Evolutionary conservation across 2,113 vertebrate genomes (phyloP).

Genomic region (Perccottus glenii): DNA sequence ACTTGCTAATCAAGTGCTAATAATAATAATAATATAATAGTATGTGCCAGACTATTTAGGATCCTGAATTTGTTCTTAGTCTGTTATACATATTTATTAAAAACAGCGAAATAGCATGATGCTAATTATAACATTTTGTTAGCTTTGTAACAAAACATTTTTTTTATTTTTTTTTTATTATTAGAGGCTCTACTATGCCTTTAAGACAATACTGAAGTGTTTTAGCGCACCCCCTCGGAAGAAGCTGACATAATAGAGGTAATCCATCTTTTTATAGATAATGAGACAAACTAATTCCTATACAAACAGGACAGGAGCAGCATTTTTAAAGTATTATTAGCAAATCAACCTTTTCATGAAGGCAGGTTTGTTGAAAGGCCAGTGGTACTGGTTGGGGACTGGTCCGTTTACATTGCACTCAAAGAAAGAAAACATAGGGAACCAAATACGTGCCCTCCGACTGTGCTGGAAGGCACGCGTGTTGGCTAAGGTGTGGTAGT

Average conservation of each 20-base stretch:
- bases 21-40: too few species aligned
- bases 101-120: too few species aligned
- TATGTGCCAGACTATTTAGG: background rate
- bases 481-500: slow-evolving; percentile 96
- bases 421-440: slow-evolving; percentile 98
- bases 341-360: slow-evolving; percentile 90
- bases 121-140: too few species aligned
- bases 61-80: too few species aligned
- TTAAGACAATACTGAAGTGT: too few species aligned
- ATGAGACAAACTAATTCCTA: background rate
- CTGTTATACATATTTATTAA: too few species aligned
- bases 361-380: slow-evolving; percentile 90
- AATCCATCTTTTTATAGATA: background rate
- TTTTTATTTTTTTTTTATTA: too few species aligned
- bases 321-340: slow-evolving; percentile 56
- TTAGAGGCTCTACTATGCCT: too few species aligned
- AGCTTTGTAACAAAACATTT: too few species aligned
- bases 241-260: slow-evolving; percentile 9
- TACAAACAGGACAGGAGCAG: slow-evolving; percentile 4
- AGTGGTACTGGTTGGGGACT: slow-evolving; percentile 95
- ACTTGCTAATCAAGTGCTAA: background rate
- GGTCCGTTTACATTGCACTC: slow-evolving; percentile 96
- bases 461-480: slow-evolving; percentile 94
- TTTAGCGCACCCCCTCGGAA: too few species aligned
- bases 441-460: slow-evolving; percentile 94